A percentile compares a stretch with the other conserved stretches of the same genome.
Conservation (phyloP, 2,797 vertebrate species). For the Centroberyx gerrardi region DNA sequence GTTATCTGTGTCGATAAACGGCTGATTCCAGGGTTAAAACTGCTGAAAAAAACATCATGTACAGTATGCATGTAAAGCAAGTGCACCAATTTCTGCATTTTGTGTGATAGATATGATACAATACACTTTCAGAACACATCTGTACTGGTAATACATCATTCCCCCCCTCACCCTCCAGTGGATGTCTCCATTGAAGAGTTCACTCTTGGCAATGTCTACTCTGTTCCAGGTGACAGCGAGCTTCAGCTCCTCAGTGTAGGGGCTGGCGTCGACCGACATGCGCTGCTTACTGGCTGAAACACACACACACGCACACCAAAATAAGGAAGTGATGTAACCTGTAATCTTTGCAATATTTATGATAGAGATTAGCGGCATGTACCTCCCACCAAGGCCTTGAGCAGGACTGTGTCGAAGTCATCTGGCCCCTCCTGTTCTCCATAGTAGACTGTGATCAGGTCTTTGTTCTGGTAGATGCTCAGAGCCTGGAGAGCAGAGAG, state of each 20-base stretch:
- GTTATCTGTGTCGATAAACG: too few relatives aligned
- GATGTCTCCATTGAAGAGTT: slow-evolving; percentile 92
- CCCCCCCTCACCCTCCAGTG: slow-evolving; percentile 87
- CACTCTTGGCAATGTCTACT: slow-evolving; percentile 93
- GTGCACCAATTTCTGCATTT: not conserved
- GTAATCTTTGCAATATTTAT: not conserved
- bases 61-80: too few relatives aligned
- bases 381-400: slow-evolving; percentile 92
- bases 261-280: slow-evolving; percentile 72
- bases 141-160: not conserved
- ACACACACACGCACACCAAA: slow-evolving; percentile 19
- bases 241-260: slow-evolving; percentile 90
- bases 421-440: slow-evolving; percentile 88
- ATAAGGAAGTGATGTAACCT: not conserved
- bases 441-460: slow-evolving; percentile 89
- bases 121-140: too few relatives aligned
- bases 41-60: too few relatives aligned
- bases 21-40: too few relatives aligned
- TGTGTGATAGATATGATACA: not conserved
- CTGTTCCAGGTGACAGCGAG: slow-evolving; percentile 94
- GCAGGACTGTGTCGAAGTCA: slow-evolving; percentile 92
- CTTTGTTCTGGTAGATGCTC: slow-evolving; percentile 88
- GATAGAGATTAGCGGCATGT: not conserved
- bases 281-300: slow-evolving; percentile 87
- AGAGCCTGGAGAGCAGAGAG: slow-evolving; percentile 80